Evolutionary conservation across 2,797 vertebrate species (phyloP).

Genomic region (Lutjanus argentimaculatus): DNA sequence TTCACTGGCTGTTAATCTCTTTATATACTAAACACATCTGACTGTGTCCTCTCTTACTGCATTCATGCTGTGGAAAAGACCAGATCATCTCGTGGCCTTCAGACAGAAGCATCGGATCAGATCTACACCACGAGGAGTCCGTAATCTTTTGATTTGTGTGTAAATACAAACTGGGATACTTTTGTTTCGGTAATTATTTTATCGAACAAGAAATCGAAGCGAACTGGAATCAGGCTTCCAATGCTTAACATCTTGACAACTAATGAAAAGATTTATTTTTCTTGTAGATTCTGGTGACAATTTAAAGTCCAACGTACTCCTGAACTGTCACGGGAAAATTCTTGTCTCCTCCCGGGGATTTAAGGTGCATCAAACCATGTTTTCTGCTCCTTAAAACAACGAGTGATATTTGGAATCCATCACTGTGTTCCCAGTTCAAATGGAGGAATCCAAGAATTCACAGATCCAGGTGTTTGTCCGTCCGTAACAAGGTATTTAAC

Average conservation of each 20-base stretch:
- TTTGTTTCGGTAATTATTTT: background rate
- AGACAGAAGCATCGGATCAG: background rate
- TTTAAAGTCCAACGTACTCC: conserved; percentile 5
- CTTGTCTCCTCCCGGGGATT: background rate
- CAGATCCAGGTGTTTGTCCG: conserved; percentile 1
- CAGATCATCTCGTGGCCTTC: background rate
- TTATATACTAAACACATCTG: conserved; percentile 28
- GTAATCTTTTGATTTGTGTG: conserved; percentile 5
- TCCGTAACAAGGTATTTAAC: conserved; percentile 23
- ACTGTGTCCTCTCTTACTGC: conserved; percentile 34
- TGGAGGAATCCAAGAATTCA: background rate
- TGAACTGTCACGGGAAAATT: conserved; percentile 14
- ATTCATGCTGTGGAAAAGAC: conserved; percentile 32
- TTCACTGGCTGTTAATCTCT: conserved; percentile 50
- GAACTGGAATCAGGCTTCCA: conserved; percentile 15
- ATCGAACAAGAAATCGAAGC: background rate
- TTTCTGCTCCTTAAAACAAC: background rate
- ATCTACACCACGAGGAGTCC: background rate
- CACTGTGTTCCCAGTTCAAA: background rate
- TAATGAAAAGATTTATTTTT: conserved; percentile 1
- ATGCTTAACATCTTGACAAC: background rate
- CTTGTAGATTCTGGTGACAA: background rate
- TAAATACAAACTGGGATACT: conserved; percentile 32
- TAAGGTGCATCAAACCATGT: conserved; percentile 28
- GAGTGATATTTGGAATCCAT: background rate